Evolutionary conservation across 2,888 invertebrate genomes (phyloP), one percentile per base, ranked within the genome.

Genomic region (Ectemnius continuus): DNA sequence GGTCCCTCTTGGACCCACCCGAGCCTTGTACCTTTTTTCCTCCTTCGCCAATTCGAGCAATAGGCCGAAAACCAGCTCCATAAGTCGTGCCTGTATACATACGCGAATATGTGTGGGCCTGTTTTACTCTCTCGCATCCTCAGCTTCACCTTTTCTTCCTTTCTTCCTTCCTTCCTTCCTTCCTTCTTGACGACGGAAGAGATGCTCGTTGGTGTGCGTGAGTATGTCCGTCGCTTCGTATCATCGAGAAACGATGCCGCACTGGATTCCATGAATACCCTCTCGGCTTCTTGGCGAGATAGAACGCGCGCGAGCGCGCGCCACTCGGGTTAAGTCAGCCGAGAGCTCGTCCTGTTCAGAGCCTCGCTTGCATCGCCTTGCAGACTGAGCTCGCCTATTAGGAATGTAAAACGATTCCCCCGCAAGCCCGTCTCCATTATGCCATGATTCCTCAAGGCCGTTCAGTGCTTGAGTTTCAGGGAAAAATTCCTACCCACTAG

Each of bases 51-150:
- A 80, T 78, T 80, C 78, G 80, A 59, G 73, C 80, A 67, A 78
- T 80, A 69, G 78, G 77, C 75, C 80, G 69, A 70, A 71, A 81
- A 81, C 79, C 75, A 73, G 81, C 75, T 78, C 75, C 72, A 73
- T 80, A 76, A 79, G 75, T 79, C 74, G 48, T 62, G 75, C 78
- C 71, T 36, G 36, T 36, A 11, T 36, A 36, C 8, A 36, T 36
- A 61, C 66, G 75, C 70, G 65, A 23, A 23, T 58, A 48, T 64
- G 64, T 14, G n/a, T 52, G 16, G 14, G 2, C 0, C 1, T 52
- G 52, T 6, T 14, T 36, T 14, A 14, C 66, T 52, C 56, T 67
- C 52, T 28, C 46, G 28, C 16, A 13, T 16, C 48, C 18, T 23
- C 45, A 18, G 18, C 56, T 46, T 61, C 64, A 36, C 61, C 61